These are phyloP conservation scores for Xiphophorus hellerii DNA, from an alignment of 2,113 vertebrate species.

Conservation along the genomic window DNA sequence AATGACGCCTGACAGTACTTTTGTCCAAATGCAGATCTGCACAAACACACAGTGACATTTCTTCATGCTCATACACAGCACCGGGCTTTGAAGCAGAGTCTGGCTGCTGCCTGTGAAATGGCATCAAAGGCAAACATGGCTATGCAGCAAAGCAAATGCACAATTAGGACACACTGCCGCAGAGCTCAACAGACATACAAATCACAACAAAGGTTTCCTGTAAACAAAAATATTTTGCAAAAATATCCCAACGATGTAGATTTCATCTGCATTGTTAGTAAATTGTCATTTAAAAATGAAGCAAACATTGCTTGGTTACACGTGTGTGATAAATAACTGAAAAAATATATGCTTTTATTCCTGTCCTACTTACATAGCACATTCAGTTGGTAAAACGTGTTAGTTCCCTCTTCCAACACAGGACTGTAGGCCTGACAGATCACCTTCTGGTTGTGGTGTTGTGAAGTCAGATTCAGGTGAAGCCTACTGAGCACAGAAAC, in stretches of 20 bases:
- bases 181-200: conserved; percentile 62
- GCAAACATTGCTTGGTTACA: conserved; percentile 39
- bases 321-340: neutral
- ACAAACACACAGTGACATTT: conserved; percentile 73
- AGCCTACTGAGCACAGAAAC: conserved; percentile 73
- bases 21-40: conserved; percentile 73
- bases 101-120: conserved; percentile 76
- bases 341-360: conserved; percentile 3
- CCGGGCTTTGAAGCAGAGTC: conserved; percentile 76
- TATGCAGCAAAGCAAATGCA: conserved; percentile 74
- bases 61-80: conserved; percentile 73
- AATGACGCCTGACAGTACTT: conserved; percentile 74
- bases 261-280: conserved; percentile 36
- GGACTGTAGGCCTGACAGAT: conserved; percentile 80
- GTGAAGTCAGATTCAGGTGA: conserved; percentile 67
- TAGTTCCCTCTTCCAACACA: conserved; percentile 72
- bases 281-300: conserved; percentile 54
- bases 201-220: conserved; percentile 68
- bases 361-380: conserved; percentile 78
- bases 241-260: conserved; percentile 40
- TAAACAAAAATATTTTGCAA: conserved; percentile 44
- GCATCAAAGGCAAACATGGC: conserved; percentile 80
- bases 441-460: conserved; percentile 75
- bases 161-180: conserved; percentile 74
- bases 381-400: conserved; percentile 78